Evolutionary conservation across 2,113 vertebrate genomes (phyloP).

Genomic region (Grammomys surdaster): DNA sequence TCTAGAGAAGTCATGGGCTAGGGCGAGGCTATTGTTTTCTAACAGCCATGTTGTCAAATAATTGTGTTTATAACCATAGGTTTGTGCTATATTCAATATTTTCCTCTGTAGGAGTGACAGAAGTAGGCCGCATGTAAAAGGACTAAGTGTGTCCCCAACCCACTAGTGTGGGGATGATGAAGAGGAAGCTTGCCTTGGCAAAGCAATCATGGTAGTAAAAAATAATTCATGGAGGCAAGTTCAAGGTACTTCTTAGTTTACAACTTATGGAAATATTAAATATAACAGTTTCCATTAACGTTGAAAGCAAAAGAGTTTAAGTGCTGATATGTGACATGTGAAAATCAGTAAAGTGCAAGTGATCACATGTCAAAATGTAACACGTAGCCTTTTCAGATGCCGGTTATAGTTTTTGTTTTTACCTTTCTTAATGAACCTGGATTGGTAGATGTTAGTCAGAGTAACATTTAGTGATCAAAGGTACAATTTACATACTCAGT

Average conservation of each 20-base stretch:
- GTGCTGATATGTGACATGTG: neutral
- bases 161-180: neutral
- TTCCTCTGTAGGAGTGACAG: neutral
- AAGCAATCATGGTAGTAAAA: neutral
- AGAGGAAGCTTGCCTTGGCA: neutral
- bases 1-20: neutral
- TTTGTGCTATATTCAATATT: neutral
- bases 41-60: no score
- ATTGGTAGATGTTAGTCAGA: neutral
- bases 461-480: neutral
- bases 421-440: neutral
- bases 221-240: neutral
- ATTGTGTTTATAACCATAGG: neutral
- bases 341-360: neutral
- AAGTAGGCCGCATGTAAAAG: neutral
- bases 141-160: neutral
- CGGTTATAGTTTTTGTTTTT: neutral
- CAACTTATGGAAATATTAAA: neutral
- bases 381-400: neutral
- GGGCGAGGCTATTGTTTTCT: no score
- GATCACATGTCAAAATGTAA: neutral
- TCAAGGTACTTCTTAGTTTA: neutral
- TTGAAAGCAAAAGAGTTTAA: neutral
- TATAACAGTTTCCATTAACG: neutral
- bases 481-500: neutral